These are phyloP conservation scores for Cheilosia pagana DNA, from an alignment of 2,888 invertebrate genomes.

Conservation along the genomic window DNA sequence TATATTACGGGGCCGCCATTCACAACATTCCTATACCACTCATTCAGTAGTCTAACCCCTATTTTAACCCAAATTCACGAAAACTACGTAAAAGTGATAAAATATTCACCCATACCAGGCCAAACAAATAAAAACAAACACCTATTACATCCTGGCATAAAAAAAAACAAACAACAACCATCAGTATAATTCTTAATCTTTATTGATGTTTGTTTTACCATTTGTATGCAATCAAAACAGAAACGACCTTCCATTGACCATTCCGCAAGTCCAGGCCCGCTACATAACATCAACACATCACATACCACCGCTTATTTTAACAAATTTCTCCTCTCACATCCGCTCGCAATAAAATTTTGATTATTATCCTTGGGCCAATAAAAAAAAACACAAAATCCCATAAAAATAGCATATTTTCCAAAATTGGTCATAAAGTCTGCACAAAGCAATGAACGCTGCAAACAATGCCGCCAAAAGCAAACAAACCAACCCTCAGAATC, in stretches of 20 bases:
- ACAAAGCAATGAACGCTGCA: constrained; percentile 51
- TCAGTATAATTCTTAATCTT: constrained; percentile 18
- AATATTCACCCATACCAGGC: not conserved
- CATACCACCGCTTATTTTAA: constrained; percentile 36
- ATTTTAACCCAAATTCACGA: too few relatives aligned
- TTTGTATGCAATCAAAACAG: constrained; percentile 28
- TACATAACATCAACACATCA: constrained; percentile 16
- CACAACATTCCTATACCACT: too few relatives aligned
- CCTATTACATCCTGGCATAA: too few relatives aligned
- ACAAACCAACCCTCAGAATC: constrained; percentile 67
- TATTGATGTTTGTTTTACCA: constrained; percentile 67
- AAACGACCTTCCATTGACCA: constrained; percentile 33
- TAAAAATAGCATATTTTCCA: constrained; percentile 61
- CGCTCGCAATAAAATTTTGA: constrained; percentile 66
- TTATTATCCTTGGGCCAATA: constrained; percentile 61
- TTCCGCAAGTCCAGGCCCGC: not conserved
- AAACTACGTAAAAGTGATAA: too few relatives aligned
- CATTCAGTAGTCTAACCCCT: too few relatives aligned
- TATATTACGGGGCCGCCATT: too few relatives aligned
- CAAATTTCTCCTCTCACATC: constrained; percentile 52
- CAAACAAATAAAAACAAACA: constrained; percentile 11
- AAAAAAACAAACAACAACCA: not conserved
- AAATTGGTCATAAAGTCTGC: constrained; percentile 55
- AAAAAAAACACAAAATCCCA: constrained; percentile 62
- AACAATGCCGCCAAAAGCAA: constrained; percentile 65